Evolutionary conservation across 2,888 invertebrate genomes (phyloP), one percentile per base, ranked within the genome.

Genomic region (Helleia helle): DNA sequence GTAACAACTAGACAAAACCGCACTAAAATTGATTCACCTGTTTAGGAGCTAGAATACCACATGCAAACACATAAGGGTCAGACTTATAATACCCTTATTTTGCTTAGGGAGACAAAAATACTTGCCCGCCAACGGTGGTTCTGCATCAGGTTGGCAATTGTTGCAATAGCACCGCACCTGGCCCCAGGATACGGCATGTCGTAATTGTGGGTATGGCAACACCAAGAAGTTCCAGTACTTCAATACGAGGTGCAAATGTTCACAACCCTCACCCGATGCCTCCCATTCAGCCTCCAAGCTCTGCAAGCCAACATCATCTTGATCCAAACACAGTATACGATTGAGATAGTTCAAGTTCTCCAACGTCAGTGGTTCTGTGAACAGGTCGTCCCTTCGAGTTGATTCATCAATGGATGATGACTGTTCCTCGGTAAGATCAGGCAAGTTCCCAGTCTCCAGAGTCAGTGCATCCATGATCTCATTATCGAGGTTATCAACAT

Each of bases 401-500:
- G 80, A 77, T 8, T 79, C 77, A 34, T 80, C 79, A 1, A 73
- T 55, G 0, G 79, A 77, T 0, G 76, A 71, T 1, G 77, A 76
- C 38, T 70, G 76, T 41, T 80, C 81, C 27, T 81, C 80, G 1
- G 73, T 70, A 15, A 80, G 47, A 47, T 81, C 81, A 0, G 81
- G 80, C 43, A 80, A 49, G 37, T 79, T 80, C 0, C 68, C 72
- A 0, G 72, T 63, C 36, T 80, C 79, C 1, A 79, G 52, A 0
- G 76, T 70, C 30, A 80, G 51, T 0, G 72, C 80, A 13, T 75
- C 73, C 63, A 79, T 66, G 3, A 80, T 71, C 42, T 77, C 76
- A 29, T 68, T 71, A 37, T 79, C 80, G 4, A 80, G 54, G 36
- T 70, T 71, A 14, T 80, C 81, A 0, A 71, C 76, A 37, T 79